These are phyloP conservation scores for Calameuta filiformis DNA, from an alignment of 2,888 invertebrate genomes.

Conservation along the genomic window DNA sequence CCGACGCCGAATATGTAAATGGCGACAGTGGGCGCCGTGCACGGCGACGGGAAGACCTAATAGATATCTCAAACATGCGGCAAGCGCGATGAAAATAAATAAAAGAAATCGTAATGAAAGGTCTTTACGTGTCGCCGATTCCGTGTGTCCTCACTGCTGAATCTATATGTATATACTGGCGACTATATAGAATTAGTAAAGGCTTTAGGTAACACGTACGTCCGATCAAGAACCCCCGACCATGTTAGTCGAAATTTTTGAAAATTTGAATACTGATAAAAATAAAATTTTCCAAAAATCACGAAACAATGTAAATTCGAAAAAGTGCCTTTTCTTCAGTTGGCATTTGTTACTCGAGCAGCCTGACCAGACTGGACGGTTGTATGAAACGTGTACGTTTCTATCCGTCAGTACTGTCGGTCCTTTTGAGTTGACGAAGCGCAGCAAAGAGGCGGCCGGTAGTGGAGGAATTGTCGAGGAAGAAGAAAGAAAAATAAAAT, in stretches of 20 bases:
- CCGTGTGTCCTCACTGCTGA: neutral
- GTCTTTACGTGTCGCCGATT: neutral
- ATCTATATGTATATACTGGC: neutral
- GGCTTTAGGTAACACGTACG: neutral
- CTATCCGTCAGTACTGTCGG: neutral
- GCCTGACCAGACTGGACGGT: neutral
- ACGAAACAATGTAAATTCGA: neutral
- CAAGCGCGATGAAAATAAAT: neutral
- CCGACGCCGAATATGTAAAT: neutral
- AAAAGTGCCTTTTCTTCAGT: neutral
- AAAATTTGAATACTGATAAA: neutral
- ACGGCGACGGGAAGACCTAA: neutral
- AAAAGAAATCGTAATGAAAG: neutral
- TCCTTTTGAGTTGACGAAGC: slow-evolving; percentile 2
- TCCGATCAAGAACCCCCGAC: neutral
- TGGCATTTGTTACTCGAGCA: neutral
- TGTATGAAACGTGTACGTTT: neutral
- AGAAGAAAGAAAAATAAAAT: neutral
- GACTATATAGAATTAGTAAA: neutral
- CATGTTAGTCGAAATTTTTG: neutral
- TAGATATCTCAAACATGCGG: neutral
- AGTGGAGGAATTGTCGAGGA: neutral
- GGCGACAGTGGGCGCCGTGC: neutral
- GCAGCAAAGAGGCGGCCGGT: slow-evolving; percentile 21
- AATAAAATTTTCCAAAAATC: neutral